Conservation (phyloP, 1,140 invertebrate genomes). For the Babylonia areolata region DNA sequence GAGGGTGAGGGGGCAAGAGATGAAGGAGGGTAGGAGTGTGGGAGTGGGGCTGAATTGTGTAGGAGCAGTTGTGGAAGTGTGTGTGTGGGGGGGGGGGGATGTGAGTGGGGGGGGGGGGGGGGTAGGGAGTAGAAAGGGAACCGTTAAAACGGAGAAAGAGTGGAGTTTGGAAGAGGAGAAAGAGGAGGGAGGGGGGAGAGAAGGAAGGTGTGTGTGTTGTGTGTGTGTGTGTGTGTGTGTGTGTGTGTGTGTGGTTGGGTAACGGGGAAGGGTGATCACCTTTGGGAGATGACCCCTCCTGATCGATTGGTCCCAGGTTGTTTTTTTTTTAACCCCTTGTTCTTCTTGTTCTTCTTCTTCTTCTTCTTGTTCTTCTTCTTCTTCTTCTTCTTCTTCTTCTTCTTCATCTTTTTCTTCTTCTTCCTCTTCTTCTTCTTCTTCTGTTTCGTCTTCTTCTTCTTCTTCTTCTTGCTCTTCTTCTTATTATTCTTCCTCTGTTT, state of each 20-base stretch:
- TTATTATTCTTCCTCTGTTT: no score
- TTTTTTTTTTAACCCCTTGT: no score
- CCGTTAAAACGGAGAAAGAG: not conserved
- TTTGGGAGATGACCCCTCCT: no score
- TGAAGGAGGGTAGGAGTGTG: constrained; percentile 60
- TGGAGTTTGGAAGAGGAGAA: not conserved
- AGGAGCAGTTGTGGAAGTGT: constrained; percentile 83
- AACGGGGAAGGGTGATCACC: not conserved
- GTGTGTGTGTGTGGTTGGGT: not conserved
- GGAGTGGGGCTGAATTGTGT: constrained; percentile 86
- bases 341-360: no score
- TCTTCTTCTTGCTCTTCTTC: no score
- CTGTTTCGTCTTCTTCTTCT: no score
- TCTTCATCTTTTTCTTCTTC: no score
- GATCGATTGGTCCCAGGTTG: no score
- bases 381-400: no score
- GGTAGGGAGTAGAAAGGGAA: not conserved
- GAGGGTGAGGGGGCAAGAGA: no score
- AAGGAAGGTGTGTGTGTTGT: not conserved
- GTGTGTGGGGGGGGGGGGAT: constrained; percentile 70
- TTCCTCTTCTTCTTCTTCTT: no score
- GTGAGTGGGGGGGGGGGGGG: not conserved
- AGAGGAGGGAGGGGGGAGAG: not conserved
- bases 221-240: not conserved
- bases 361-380: no score